Base-by-base conservation (phyloP, 1,140 invertebrate species). In the Drosophila quadrilineata region DNA sequence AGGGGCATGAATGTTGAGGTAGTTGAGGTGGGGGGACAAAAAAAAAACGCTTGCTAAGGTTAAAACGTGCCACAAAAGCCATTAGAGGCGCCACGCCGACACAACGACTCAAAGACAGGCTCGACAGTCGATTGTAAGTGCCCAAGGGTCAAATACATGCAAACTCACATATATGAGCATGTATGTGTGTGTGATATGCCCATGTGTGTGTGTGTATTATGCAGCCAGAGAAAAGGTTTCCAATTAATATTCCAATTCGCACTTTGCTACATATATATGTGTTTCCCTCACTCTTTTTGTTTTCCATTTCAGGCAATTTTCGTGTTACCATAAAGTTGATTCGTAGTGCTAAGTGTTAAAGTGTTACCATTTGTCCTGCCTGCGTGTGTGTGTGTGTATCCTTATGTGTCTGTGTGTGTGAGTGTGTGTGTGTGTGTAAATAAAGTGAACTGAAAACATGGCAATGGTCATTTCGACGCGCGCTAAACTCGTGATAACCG, bases 391-490 rank as follows among this genome's bases (percentile, higher is more conserved):
- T 50, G 29, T 54, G 35, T 21, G 49, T 41, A 64, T 53, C 43
- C 43, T 33, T 65, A 17, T 35, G 49, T 41, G 71, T 53, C 43
- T 49, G 38, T 65, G 24, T 35, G 28, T 22, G 17, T 17, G 24
- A 41, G 33, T 45, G 28, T 35, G 38, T 62, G 21, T 6, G 1
- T 21, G 9, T 52, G 26, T 26, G 21, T 52, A 36, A 26, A 52
- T 38, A 49, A 43, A 40, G 21, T 52, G 70, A 50, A 56, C 22
- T 36, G 10, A 91, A 90, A 79, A 60, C 48, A 93, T 93, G 92
- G 92, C 92, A 60, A 92, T 92, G 91, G 92, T 92, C 64, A 90
- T 92, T 70, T 92, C 92, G 10, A 90, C 89, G 59, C 91, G 91
- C 71, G 91, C 91, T 6, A 92, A 92, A 90, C 84, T 92, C 60